Percentiles rank a stretch among this genome's conserved stretches.
phyloP scores from a whole-genome alignment of 2,113 vertebrate genomes.

The Halichoeres trimaculatus region DNA sequence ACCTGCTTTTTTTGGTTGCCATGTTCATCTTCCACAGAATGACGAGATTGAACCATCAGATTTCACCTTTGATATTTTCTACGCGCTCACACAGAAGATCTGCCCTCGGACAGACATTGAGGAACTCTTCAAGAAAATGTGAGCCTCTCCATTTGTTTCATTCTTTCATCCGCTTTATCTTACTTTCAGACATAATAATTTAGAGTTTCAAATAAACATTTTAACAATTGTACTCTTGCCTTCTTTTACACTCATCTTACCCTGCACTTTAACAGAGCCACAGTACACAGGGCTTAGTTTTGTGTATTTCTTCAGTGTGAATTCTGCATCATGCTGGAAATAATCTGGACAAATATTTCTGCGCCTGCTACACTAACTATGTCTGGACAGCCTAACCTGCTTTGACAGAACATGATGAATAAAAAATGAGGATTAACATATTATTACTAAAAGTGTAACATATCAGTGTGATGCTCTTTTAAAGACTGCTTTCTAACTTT shows the following conservation, averaged over 20 bases:
- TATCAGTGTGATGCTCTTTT: conserved; percentile 33
- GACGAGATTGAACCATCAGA: conserved; percentile 95
- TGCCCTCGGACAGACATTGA: conserved; percentile 98
- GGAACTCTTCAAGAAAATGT: conserved; percentile 98
- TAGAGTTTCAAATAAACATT: conserved; percentile 13
- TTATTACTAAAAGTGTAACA: conserved; percentile 53
- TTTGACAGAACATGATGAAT: conserved; percentile 86
- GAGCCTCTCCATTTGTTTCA: conserved; percentile 74
- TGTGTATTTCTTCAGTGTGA: conserved; percentile 17
- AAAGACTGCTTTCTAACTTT: conserved; percentile 57
- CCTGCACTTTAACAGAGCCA: conserved; percentile 1
- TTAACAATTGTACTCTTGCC: neutral
- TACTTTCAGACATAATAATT: neutral
- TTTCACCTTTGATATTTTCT: conserved; percentile 98
- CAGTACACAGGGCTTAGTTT: conserved; percentile 11
- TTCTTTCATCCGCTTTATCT: neutral
- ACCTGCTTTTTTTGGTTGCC: neutral
- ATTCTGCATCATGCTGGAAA: conserved; percentile 43
- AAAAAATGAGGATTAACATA: conserved; percentile 61
- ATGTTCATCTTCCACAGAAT: conserved; percentile 85
- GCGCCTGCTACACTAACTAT: conserved; percentile 91
- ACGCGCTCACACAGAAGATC: conserved; percentile 98
- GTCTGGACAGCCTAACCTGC: conserved; percentile 88
- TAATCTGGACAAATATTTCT: conserved; percentile 66
- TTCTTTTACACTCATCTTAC: neutral